Evolutionary conservation across 2,113 vertebrate species (phyloP), one percentile per base, ranked within the genome.

Genomic region (Microtus pennsylvanicus): DNA sequence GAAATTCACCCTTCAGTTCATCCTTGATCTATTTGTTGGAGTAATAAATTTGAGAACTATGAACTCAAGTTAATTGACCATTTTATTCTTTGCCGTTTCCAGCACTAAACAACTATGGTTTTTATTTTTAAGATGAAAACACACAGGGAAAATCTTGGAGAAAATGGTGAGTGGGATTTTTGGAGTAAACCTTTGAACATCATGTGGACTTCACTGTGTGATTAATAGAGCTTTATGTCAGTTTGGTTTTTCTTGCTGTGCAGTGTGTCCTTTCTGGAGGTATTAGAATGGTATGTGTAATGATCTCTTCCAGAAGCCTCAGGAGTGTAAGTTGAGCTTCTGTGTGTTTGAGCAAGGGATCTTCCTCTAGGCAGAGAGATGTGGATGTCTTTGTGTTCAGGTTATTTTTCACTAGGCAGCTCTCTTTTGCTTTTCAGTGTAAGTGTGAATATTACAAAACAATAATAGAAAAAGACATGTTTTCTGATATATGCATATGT

Each of bases 281-380:
- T 21, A 96, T 88, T 92, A 88, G 55, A 67, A 30, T 75, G 47
- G 38, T 65, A 13, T 91, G 3, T 67, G 3, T 16, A 88, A 95
- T n/a, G 93, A 94, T 87, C 93, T 87, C 33, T 65, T 58, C 94
- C 77, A 97, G 61, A 93, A 94, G 14, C 63, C 14, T n/a, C 24
- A 91, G 76, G 81, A 89, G 26, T 14, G n/a, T n/a, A 87, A 95
- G 74, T 2, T n/a, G 35, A 90, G 50, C 92, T 93, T 35, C 88
- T 38, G 16, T 83, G 85, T 8, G 52, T 69, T 85, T 72, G 33
- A 86, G n/a, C 87, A 35, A 30, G 0, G 2, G 30, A 96, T 81
- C 45, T 76, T 96, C 47, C 85, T 95, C 65, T 55, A 65, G 91
- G 94, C 35, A 75, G 90, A 50, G 2, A 77, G 17, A 95, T 70